These are phyloP conservation scores for Karalla daura DNA, from an alignment of 2,797 vertebrate species.

Conservation along the genomic window DNA sequence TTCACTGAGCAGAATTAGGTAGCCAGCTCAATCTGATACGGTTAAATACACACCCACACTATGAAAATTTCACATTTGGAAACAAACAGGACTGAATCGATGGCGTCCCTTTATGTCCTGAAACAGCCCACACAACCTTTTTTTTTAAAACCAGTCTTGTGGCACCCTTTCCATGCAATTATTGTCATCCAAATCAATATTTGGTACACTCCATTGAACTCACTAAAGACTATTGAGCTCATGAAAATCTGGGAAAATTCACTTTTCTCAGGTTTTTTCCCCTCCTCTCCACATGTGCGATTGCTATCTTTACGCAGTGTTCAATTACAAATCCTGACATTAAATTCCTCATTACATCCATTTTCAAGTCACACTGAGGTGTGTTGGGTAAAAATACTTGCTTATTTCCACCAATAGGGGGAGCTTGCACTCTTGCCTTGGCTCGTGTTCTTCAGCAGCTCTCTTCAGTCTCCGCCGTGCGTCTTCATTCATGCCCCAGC, in stretches of 20 bases:
- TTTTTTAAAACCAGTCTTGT: slow-evolving; percentile 18
- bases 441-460: slow-evolving; percentile 29
- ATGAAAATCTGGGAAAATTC: slow-evolving; percentile 29
- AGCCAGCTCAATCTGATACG: slow-evolving; percentile 51
- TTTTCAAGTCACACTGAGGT: slow-evolving; percentile 7
- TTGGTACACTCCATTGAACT: slow-evolving; percentile 50
- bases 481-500: slow-evolving; percentile 51
- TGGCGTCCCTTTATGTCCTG: slow-evolving; percentile 46
- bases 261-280: background rate
- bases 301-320: too few relatives aligned
- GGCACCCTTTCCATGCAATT: slow-evolving; percentile 43
- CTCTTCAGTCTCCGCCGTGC: slow-evolving; percentile 35
- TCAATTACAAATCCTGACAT: background rate
- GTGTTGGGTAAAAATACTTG: slow-evolving; percentile 4
- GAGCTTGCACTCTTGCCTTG: slow-evolving; percentile 79
- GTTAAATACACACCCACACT: slow-evolving; percentile 62
- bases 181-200: slow-evolving; percentile 67
- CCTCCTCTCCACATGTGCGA: slow-evolving; percentile 11
- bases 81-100: slow-evolving; percentile 67
- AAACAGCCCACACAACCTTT: slow-evolving; percentile 18
- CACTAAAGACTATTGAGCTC: slow-evolving; percentile 54
- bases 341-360: background rate
- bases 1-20: slow-evolving; percentile 69
- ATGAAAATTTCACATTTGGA: slow-evolving; percentile 70
- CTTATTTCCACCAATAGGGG: slow-evolving; percentile 75